Evolutionary conservation across 2,888 invertebrate species (phyloP).

Genomic region (Apodemia hepburni): DNA sequence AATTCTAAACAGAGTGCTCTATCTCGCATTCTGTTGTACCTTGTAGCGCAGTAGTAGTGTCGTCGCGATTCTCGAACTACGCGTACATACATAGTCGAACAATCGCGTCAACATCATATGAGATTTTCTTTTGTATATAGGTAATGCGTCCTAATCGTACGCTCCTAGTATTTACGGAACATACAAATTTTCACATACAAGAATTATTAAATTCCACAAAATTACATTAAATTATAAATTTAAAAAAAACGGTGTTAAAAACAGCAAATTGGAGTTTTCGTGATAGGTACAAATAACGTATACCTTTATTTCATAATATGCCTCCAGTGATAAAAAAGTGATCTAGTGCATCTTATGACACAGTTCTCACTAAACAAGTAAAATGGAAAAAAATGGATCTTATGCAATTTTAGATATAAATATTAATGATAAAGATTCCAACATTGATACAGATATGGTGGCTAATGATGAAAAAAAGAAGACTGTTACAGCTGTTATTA

Average conservation of each 20-base stretch:
- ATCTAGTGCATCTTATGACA: background rate
- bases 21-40: slow-evolving; percentile 40
- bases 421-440: slow-evolving; percentile 49
- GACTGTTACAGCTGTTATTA: slow-evolving; percentile 53
- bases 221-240: too few relatives aligned
- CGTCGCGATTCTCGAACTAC: slow-evolving; percentile 32
- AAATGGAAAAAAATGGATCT: slow-evolving; percentile 46
- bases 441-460: slow-evolving; percentile 39
- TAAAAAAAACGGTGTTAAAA: too few relatives aligned
- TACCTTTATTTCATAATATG: slow-evolving; percentile 18
- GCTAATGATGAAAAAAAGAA: slow-evolving; percentile 42
- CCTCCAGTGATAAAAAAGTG: slow-evolving; percentile 19
- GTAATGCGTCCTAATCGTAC: background rate
- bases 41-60: slow-evolving; percentile 36
- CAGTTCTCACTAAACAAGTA: background rate
- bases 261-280: background rate
- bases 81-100: background rate
- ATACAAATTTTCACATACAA: too few relatives aligned
- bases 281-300: background rate
- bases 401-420: slow-evolving; percentile 63
- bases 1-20: slow-evolving; percentile 42
- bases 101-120: background rate
- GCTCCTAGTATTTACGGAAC: background rate
- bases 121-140: background rate
- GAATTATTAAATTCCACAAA: too few relatives aligned